Percentiles rank a stretch among this genome's conserved stretches.
These are phyloP conservation scores for Aphodius granarius DNA, from an alignment of 2,888 invertebrate genomes.

Conservation along the genomic window DNA sequence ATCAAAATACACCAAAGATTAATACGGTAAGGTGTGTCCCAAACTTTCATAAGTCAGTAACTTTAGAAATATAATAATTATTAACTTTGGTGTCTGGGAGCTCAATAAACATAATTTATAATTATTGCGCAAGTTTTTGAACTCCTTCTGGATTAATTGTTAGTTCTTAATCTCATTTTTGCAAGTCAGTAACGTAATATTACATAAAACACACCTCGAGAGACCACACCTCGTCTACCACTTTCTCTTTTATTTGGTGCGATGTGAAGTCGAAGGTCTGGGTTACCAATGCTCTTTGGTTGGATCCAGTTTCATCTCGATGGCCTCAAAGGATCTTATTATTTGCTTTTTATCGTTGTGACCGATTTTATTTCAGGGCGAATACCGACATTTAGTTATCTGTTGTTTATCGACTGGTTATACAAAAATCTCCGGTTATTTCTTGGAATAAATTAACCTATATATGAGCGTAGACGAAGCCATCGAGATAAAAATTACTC, in stretches of 20 bases:
- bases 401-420: neutral
- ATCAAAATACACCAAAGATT: too few species aligned
- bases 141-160: neutral
- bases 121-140: neutral
- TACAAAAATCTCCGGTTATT: neutral
- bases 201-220: neutral
- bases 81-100: neutral
- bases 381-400: neutral
- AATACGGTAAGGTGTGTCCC: neutral
- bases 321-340: neutral
- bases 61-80: neutral
- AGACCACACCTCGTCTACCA: neutral
- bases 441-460: neutral
- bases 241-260: neutral
- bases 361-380: neutral
- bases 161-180: neutral
- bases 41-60: neutral
- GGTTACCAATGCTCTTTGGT: neutral
- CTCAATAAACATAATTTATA: neutral
- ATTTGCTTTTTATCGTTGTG: neutral
- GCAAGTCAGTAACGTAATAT: neutral
- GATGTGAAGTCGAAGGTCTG: neutral
- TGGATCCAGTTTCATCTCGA: neutral
- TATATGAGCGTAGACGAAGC: neutral
- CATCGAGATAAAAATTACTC: neutral